These are phyloP conservation scores for Cynoglossus semilaevis DNA, from an alignment of 2,113 vertebrate species.

Conservation along the genomic window DNA sequence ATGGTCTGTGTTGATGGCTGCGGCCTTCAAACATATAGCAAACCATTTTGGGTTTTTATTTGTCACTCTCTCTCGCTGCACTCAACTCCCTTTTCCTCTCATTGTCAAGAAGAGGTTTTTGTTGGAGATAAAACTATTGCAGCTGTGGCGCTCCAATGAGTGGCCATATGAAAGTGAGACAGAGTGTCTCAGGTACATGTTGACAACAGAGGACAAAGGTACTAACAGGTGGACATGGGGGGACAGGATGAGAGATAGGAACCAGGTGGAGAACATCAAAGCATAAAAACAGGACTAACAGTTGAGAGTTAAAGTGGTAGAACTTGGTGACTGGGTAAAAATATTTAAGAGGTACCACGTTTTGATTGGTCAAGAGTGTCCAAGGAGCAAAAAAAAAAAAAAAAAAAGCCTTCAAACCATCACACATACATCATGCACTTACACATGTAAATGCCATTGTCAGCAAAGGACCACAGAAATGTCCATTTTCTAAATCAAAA, in stretches of 20 bases:
- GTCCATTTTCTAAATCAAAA: too few relatives aligned
- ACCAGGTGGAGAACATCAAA: constrained; percentile 44
- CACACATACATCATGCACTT: too few relatives aligned
- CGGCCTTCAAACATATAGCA: constrained; percentile 42
- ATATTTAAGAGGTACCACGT: too few relatives aligned
- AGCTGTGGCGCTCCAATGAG: constrained; percentile 54
- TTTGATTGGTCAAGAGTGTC: too few relatives aligned
- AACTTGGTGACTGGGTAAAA: neutral
- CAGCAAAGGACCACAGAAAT: too few relatives aligned
- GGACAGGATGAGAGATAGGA: constrained; percentile 13
- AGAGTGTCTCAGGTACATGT: constrained; percentile 72
- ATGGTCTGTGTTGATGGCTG: constrained; percentile 51
- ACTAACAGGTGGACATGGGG: constrained; percentile 6
- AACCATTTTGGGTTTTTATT: constrained; percentile 13
- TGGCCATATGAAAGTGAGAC: constrained; percentile 72
- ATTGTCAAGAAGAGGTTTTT: constrained; percentile 67
- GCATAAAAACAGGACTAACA: constrained; percentile 14
- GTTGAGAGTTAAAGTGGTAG: constrained; percentile 2
- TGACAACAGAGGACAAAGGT: constrained; percentile 69
- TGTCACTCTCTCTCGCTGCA: constrained; percentile 21
- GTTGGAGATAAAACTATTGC: constrained; percentile 73
- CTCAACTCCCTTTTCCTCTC: too few relatives aligned
- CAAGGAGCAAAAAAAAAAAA: too few relatives aligned
- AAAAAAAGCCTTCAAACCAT: too few relatives aligned
- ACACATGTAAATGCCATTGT: too few relatives aligned